phyloP scores from a whole-genome alignment of 1,140 invertebrate species.

The Drosophila lacteicornis region DNA sequence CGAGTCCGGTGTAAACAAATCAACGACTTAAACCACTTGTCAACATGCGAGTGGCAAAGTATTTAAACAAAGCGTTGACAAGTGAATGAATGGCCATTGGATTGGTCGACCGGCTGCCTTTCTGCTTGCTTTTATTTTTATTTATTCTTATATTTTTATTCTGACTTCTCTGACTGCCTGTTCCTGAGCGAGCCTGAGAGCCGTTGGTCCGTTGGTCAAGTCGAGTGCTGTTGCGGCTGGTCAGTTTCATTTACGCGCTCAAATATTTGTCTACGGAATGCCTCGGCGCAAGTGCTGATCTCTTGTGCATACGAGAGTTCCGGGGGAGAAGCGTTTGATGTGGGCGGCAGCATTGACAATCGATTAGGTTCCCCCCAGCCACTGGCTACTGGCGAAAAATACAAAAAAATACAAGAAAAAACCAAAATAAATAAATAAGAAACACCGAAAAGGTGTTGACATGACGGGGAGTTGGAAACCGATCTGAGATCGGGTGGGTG shows the following conservation, averaged over 20 bases:
- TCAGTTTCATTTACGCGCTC: conserved; percentile 81
- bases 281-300: conserved; percentile 80
- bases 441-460: conserved; percentile 69
- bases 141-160: conserved; percentile 10
- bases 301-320: conserved; percentile 66
- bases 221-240: conserved; percentile 77
- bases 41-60: conserved; percentile 81
- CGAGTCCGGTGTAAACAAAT: conserved; percentile 72
- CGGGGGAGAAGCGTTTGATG: conserved; percentile 63
- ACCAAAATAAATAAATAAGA: conserved; percentile 41
- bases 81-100: conserved; percentile 75
- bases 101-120: conserved; percentile 37
- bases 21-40: conserved; percentile 83
- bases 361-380: conserved; percentile 64
- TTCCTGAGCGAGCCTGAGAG: conserved; percentile 4
- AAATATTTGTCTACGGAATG: conserved; percentile 81
- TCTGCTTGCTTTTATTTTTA: conserved; percentile 24
- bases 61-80: conserved; percentile 82
- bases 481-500: conserved; percentile 27
- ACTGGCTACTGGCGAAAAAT: conserved; percentile 41
- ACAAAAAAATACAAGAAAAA: conserved; percentile 19
- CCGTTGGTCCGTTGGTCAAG: conserved; percentile 47
- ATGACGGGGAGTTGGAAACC: conserved; percentile 42
- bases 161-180: conserved; percentile 11
- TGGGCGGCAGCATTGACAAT: conserved; percentile 81